Evolutionary conservation across 1,140 invertebrate species (phyloP), one percentile per base, ranked within the genome.

Genomic region (Daktulosphaira vitifoliae): DNA sequence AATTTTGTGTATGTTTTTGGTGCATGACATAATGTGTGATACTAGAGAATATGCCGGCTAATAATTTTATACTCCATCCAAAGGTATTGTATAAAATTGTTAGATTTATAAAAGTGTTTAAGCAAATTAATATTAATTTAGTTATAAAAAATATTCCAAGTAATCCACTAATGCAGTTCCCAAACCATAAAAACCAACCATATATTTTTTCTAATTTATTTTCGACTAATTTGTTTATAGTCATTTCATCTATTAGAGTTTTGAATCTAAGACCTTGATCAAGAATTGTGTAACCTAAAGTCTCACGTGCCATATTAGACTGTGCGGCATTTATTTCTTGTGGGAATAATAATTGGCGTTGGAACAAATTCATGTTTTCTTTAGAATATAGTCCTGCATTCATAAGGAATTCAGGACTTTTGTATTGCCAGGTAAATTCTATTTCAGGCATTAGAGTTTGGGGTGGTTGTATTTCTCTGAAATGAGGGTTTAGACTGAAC

Each of bases 181-280:
- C n/a, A n/a, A n/a, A n/a, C n/a, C n/a, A n/a, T n/a, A n/a, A 50
- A 26, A 50, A 50, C 49, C 49, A 50, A 2, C 49, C 49, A 22
- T 25, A 50, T 25, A 50, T 50, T 50, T 50, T 50, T 5, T 50
- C 8, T 2, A 50, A 25, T 50, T 50, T 50, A 1, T 50, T 7
- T n/a, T 50, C 49, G 7, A 50, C 49, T 16, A 29, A 8, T 16
- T 29, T 4, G 5, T n/a, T 50, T n/a, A 50, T 50, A 0, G n/a
- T 29, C 3, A 26, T n/a, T 29, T 50, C 49, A 29, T 51, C 49
- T n/a, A 26, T 50, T 13, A 3, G 11, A 20, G 25, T 16, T 16
- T 29, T 26, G n/a, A 29, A 0, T n/a, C 16, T n/a, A 1, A 50
- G 6, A 7, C 22, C 23, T 50, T 50, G 22, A 16, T 50, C 25